Evolutionary conservation across 1,140 invertebrate genomes (phyloP).

Genomic region (Ceratitis capitata): DNA sequence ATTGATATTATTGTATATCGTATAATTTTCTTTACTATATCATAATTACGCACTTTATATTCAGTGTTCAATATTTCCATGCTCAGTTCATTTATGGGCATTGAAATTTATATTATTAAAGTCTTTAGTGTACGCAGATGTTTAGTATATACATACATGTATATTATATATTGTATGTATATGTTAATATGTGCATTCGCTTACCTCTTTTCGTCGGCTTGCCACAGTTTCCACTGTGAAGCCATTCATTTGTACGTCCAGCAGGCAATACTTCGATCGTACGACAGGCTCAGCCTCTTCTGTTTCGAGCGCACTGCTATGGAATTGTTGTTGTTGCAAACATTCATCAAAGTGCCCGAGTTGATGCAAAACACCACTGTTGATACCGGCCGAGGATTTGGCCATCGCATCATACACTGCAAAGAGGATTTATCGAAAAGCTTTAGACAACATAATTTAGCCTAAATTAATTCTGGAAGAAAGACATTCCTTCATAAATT

Average conservation of each 20-base stretch:
- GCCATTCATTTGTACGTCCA: conserved; percentile 66
- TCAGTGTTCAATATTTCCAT: neutral
- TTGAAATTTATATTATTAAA: too few species aligned
- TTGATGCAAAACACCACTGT: conserved; percentile 72
- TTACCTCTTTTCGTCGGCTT: conserved; percentile 47
- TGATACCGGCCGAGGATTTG: conserved; percentile 71
- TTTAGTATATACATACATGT: too few species aligned
- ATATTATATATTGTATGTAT: neutral
- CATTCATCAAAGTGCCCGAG: conserved; percentile 78
- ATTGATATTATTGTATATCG: too few species aligned
- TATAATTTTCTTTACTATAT: neutral
- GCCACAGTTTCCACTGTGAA: conserved; percentile 44
- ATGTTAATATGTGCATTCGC: neutral
- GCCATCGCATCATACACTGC: conserved; percentile 75
- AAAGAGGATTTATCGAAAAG: too few species aligned
- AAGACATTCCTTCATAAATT: too few species aligned
- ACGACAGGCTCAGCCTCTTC: conserved; percentile 53
- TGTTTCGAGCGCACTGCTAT: conserved; percentile 58
- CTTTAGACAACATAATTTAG: too few species aligned
- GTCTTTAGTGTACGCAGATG: too few species aligned
- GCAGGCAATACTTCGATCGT: conserved; percentile 72
- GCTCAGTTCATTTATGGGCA: too few species aligned
- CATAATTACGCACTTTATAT: neutral
- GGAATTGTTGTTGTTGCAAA: conserved; percentile 52
- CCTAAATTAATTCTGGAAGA: too few species aligned